Percentiles rank a stretch among this genome's conserved stretches.
phyloP scores from a whole-genome alignment of 2,888 invertebrate genomes.

The Cephus spinipes region DNA sequence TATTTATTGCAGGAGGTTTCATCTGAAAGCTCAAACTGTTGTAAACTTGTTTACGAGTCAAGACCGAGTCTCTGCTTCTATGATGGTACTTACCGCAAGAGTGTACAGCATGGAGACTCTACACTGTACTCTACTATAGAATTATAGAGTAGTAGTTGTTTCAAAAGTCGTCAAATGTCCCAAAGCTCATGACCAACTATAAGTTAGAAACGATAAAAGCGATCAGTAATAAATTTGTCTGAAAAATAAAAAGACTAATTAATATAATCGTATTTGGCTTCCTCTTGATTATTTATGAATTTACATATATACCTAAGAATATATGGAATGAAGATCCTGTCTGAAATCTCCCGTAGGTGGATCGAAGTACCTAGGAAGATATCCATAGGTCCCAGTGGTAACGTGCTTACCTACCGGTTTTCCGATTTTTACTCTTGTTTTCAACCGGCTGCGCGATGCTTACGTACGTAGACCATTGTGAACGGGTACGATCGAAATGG shows the following conservation, averaged over 20 bases:
- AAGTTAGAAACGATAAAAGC: neutral
- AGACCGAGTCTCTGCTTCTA: neutral
- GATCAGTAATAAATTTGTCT: neutral
- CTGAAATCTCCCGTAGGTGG: neutral
- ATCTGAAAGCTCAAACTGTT: neutral
- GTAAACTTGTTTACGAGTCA: neutral
- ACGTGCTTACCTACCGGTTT: conserved; percentile 1
- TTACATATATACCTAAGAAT: neutral
- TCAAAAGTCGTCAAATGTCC: neutral
- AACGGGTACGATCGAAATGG: neutral
- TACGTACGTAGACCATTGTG: conserved; percentile 4
- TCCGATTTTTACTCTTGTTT: conserved; percentile 7
- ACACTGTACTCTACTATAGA: neutral
- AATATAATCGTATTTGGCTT: neutral
- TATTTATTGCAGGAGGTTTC: neutral
- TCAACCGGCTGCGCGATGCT: conserved; percentile 5
- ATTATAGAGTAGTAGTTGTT: neutral
- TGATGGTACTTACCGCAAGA: neutral
- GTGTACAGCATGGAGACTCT: neutral
- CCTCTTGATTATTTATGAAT: neutral
- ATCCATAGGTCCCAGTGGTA: neutral
- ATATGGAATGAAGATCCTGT: neutral
- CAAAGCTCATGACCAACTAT: neutral
- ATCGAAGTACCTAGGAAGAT: neutral
- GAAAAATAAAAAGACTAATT: neutral